Evolutionary conservation across 1,140 invertebrate species (phyloP), one percentile per base, ranked within the genome.

Genomic region (Achroia grisella): DNA sequence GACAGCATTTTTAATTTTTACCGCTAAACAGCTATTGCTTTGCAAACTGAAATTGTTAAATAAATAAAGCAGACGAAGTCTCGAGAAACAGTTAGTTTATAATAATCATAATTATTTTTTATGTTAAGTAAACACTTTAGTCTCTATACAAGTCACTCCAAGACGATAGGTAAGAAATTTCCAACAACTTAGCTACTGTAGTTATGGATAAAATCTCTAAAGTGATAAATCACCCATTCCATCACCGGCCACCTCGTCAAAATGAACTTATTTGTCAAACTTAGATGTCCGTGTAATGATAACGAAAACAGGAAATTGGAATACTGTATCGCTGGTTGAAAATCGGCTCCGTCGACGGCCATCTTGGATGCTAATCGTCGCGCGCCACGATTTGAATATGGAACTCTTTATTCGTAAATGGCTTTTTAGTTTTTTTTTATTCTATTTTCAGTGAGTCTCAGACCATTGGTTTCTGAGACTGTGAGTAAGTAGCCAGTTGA

Each of bases 201-300:
- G 15, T 13, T 37, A n/a, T 4, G 35, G 68, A 69, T 61, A 65
- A 58, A 58, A 71, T 65, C 60, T 49, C 49, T 53, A 49, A 53
- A 62, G 71, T 75, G 68, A 79, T 73, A 75, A 77, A 79, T 77
- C 44, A 52, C 61, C 53, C 48, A 56, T 56, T 65, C 60, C 67
- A 57, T 70, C 66, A 72, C 64, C 52, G 57, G 32, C 48, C 56
- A 59, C 67, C 71, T 69, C 77, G 71, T 78, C 77, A 81, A 79
- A 81, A 81, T 71, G 71, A 81, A 75, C 74, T 71, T 77, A 81
- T 81, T 81, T 81, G 77, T 81, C 77, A 81, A 75, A 78, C 71
- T 68, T 62, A 79, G 78, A 82, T 82, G 71, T 74, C 59, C 62
- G 61, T 46, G 51, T 45, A 41, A 48, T 56, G 78, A 82, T 82